A percentile compares a stretch with the other conserved stretches of the same genome.
Evolutionary conservation across 2,113 vertebrate species (phyloP).

Genomic region (Microcebus lehilahytsara): DNA sequence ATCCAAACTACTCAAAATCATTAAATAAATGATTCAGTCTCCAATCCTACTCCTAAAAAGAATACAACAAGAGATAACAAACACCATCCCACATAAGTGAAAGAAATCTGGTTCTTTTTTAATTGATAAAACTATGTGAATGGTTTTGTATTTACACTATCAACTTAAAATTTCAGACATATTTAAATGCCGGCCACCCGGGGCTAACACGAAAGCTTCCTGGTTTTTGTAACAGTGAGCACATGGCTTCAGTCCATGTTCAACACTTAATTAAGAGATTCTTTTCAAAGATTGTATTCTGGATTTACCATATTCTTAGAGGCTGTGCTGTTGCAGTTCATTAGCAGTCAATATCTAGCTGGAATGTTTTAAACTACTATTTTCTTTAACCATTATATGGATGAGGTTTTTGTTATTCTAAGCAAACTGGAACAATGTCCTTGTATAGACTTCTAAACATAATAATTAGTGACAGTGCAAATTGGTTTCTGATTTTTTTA

Average conservation of each 20-base stretch:
- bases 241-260: constrained; percentile 69
- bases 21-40: constrained; percentile 71
- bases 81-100: constrained; percentile 1
- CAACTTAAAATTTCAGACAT: constrained; percentile 56
- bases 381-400: constrained; percentile 81
- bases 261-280: constrained; percentile 74
- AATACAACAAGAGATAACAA: constrained; percentile 65
- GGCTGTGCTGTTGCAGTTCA: constrained; percentile 77
- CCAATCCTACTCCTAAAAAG: constrained; percentile 68
- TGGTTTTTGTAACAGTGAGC: constrained; percentile 53
- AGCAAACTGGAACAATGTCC: constrained; percentile 75
- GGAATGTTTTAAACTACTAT: constrained; percentile 78
- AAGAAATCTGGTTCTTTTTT: constrained; percentile 8
- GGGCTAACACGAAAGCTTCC: neutral
- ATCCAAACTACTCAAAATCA: constrained; percentile 69
- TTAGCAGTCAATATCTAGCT: constrained; percentile 82
- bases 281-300: constrained; percentile 74
- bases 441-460: constrained; percentile 76
- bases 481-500: constrained; percentile 79
- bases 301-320: constrained; percentile 76
- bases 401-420: constrained; percentile 71
- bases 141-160: constrained; percentile 20
- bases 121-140: constrained; percentile 11
- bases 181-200: constrained; percentile 47
- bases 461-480: constrained; percentile 76